These are phyloP conservation scores for Nesogale talazaci DNA, from an alignment of 2,113 vertebrate genomes.

Conservation along the genomic window DNA sequence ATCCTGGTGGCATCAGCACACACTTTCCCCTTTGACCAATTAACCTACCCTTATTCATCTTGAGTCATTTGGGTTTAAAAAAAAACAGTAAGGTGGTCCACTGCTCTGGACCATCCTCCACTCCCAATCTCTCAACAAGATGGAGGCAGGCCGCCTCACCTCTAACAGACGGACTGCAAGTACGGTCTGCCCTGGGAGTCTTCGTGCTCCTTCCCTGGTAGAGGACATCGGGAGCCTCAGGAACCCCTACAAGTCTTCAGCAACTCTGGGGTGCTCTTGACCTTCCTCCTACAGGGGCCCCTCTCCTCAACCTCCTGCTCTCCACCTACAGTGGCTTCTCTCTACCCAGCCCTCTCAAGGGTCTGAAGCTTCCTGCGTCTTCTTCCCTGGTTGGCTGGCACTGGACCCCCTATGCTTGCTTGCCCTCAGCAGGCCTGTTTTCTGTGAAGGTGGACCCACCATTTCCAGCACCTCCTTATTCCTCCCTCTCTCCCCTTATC, in stretches of 20 bases:
- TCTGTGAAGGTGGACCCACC: not conserved
- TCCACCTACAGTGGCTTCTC: not conserved
- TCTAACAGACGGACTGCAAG: not conserved
- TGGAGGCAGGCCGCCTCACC: not conserved
- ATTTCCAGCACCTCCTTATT: not conserved
- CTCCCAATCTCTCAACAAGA: not conserved
- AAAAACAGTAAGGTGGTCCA: not conserved
- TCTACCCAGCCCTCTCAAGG: not conserved
- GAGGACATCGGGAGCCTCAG: not conserved
- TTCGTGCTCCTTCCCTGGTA: not conserved
- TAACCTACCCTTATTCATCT: constrained; percentile 13
- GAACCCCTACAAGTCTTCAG: not conserved
- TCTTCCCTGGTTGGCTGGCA: not conserved
- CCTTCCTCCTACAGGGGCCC: not conserved
- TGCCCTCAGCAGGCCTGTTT: not conserved
- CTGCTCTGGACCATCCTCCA: not conserved
- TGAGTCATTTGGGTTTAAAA: not conserved
- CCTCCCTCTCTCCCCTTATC: constrained; percentile 5
- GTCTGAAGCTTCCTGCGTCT: not conserved
- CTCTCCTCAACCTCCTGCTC: not conserved
- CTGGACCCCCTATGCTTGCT: not conserved
- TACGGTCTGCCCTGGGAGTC: not conserved
- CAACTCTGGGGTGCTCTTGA: not conserved
- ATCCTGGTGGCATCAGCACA: not conserved
- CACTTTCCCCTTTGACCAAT: not conserved